phyloP scores from a whole-genome alignment of 2,797 vertebrate genomes.

The Syncerus caffer region DNA sequence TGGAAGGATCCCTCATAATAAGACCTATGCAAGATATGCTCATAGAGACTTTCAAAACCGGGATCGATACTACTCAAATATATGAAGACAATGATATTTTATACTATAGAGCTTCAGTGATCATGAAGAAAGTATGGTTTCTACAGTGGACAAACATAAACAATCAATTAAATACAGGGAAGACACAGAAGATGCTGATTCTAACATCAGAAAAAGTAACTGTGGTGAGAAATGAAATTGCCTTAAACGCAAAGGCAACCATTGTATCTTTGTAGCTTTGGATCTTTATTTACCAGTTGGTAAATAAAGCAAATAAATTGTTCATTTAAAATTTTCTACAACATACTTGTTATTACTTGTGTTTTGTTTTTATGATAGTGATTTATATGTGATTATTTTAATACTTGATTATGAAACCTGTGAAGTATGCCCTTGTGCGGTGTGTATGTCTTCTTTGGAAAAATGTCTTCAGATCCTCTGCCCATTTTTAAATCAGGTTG shows the following conservation, averaged over 20 bases:
- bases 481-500: not conserved
- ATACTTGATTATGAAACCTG: conserved; percentile 10
- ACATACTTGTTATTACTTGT: not conserved
- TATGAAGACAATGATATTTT: conserved; percentile 81
- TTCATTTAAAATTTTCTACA: conserved; percentile 44
- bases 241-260: conserved; percentile 39
- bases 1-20: conserved; percentile 92
- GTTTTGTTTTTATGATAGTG: not conserved
- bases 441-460: not conserved
- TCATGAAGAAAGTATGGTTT: conserved; percentile 12
- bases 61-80: conserved; percentile 90
- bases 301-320: conserved; percentile 55
- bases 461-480: not conserved
- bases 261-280: conserved; percentile 18
- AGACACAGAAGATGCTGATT: not conserved
- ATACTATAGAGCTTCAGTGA: not conserved
- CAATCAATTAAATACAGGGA: not conserved
- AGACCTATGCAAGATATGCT: conserved; percentile 90
- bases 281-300: conserved; percentile 30
- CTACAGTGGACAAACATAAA: not conserved
- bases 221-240: conserved; percentile 1
- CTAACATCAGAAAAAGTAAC: conserved; percentile 20
- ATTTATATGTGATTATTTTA: conserved; percentile 39
- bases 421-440: not conserved
- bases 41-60: conserved; percentile 91